phyloP scores from a whole-genome alignment of 2,888 invertebrate species.

The Aleiodes alternator region DNA sequence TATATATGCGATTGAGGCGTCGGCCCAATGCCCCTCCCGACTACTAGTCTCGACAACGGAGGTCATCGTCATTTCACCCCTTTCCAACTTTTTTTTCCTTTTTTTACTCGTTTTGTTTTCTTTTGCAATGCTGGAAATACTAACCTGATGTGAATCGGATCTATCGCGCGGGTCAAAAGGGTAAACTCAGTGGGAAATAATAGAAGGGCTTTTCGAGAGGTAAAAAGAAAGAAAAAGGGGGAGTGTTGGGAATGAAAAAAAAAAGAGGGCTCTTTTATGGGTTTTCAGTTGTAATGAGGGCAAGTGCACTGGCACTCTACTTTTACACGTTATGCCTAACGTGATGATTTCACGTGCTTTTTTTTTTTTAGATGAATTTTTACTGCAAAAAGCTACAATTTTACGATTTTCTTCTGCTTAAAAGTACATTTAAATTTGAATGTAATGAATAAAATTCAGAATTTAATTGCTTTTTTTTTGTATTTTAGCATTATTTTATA shows the following conservation, averaged over 20 bases:
- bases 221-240: neutral
- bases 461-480: no score
- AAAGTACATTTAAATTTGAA: neutral
- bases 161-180: slow-evolving; percentile 21
- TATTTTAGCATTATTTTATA: no score
- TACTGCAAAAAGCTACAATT: neutral
- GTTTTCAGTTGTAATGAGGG: slow-evolving; percentile 19
- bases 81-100: slow-evolving; percentile 5
- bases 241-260: no score
- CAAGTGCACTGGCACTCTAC: slow-evolving; percentile 23
- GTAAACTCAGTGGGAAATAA: slow-evolving; percentile 21
- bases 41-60: slow-evolving; percentile 29
- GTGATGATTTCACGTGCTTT: neutral
- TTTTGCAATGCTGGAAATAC: slow-evolving; percentile 11
- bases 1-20: slow-evolving; percentile 21
- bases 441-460: neutral
- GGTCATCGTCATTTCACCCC: slow-evolving; percentile 35
- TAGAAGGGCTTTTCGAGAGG: slow-evolving; percentile 1
- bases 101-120: neutral
- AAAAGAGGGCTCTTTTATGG: slow-evolving; percentile 6
- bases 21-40: slow-evolving; percentile 33
- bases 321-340: slow-evolving; percentile 13
- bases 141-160: slow-evolving; percentile 19
- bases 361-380: neutral
- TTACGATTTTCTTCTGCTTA: no score